Conservation (phyloP, 1,140 invertebrate species). For the Diabrotica virgifera region DNA sequence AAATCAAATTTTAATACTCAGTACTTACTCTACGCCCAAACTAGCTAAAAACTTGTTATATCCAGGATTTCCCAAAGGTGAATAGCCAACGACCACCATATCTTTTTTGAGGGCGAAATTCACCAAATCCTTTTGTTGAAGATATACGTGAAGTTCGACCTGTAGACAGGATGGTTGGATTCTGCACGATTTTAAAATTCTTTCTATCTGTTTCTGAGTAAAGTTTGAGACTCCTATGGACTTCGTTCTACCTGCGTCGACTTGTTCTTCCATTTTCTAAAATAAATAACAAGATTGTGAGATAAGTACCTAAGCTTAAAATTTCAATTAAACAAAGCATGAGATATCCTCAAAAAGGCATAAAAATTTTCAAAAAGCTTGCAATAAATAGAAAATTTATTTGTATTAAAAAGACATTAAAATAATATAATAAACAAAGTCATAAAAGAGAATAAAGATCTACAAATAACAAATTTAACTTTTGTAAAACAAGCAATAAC, state of each 20-base stretch:
- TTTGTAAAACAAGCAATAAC: too few relatives aligned
- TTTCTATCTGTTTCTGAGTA: constrained; percentile 65
- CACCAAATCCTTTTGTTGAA: constrained; percentile 74
- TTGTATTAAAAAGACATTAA: too few relatives aligned
- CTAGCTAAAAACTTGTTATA: constrained; percentile 50
- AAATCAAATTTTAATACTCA: background rate
- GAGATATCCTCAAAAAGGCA: too few relatives aligned
- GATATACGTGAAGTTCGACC: constrained; percentile 77
- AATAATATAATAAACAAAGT: too few relatives aligned
- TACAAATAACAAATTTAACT: too few relatives aligned
- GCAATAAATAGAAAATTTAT: too few relatives aligned
- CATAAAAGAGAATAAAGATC: too few relatives aligned
- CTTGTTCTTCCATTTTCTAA: constrained; percentile 71
- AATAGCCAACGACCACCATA: constrained; percentile 77
- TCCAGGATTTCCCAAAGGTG: constrained; percentile 72
- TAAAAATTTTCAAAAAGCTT: too few relatives aligned
- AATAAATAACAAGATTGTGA: constrained; percentile 29
- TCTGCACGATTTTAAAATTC: constrained; percentile 59
- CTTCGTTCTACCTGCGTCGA: constrained; percentile 58
- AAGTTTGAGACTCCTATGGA: constrained; percentile 79
- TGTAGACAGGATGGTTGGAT: constrained; percentile 71
- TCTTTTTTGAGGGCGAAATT: constrained; percentile 67
- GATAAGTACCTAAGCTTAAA: background rate
- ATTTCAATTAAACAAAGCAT: too few relatives aligned
- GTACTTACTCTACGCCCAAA: constrained; percentile 42